Percentiles rank a stretch among this genome's conserved stretches.
Evolutionary conservation across 2,888 invertebrate species (phyloP).

Genomic region (Melipona beecheii): DNA sequence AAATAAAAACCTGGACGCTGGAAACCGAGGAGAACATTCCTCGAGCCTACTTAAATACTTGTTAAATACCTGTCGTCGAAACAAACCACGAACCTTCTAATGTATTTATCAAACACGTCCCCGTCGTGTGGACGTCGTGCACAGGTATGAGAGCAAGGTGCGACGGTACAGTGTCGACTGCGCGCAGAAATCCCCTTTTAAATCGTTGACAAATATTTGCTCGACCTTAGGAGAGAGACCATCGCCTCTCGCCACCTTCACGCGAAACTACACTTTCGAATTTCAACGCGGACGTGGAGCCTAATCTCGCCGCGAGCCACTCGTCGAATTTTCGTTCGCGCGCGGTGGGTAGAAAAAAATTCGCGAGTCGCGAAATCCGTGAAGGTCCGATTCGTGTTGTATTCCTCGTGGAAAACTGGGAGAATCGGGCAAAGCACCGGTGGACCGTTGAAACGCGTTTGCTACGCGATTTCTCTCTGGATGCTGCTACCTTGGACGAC

Average conservation of each 20-base stretch:
- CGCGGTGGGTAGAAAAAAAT: neutral
- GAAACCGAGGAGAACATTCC: conserved; percentile 24
- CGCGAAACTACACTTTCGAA: conserved; percentile 1
- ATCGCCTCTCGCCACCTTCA: conserved; percentile 22
- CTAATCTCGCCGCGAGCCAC: neutral
- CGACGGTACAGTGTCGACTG: conserved; percentile 66
- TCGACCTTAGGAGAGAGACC: conserved; percentile 48
- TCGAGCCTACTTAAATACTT: conserved; percentile 60
- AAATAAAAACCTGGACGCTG: neutral
- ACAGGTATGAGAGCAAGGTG: conserved; percentile 67
- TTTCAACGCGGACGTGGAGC: neutral
- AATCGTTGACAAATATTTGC: conserved; percentile 81
- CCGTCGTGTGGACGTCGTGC: conserved; percentile 53
- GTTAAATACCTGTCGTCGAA: conserved; percentile 79
- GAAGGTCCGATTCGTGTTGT: neutral
- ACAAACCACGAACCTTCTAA: conserved; percentile 77
- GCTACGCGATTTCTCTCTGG: conserved; percentile 55
- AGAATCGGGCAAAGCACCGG: neutral
- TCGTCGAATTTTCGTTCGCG: neutral
- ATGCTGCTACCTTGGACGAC: conserved; percentile 65
- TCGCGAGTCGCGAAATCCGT: neutral
- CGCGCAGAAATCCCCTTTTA: conserved; percentile 76
- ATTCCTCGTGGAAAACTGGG: neutral
- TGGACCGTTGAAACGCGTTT: neutral
- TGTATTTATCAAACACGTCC: conserved; percentile 80